Evolutionary conservation across 2,888 invertebrate species (phyloP).

Genomic region (Nomada fucata): DNA sequence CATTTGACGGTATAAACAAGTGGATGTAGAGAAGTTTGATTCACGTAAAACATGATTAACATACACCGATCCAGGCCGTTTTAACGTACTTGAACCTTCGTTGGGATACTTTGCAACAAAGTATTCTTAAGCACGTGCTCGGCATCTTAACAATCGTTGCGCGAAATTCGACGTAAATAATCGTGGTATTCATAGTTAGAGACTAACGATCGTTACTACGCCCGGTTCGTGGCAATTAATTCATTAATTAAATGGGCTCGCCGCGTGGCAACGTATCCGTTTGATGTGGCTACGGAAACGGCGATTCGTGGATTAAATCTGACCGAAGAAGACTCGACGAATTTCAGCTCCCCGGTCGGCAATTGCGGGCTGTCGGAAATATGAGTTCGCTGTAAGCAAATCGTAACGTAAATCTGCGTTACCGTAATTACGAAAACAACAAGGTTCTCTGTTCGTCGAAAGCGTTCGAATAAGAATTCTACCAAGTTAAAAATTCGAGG

Average conservation of each 20-base stretch:
- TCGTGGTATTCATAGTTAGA: slow-evolving; percentile 1
- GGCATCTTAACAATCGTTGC: not conserved
- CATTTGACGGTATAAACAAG: too few species aligned
- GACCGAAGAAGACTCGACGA: slow-evolving; percentile 22
- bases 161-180: slow-evolving; percentile 39
- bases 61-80: too few species aligned
- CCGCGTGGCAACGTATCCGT: slow-evolving; percentile 37
- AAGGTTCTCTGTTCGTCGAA: too few species aligned
- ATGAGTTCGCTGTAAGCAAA: not conserved
- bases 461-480: not conserved
- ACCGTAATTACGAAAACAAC: not conserved
- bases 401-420: not conserved
- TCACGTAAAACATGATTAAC: not conserved
- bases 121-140: not conserved
- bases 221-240: slow-evolving; percentile 53
- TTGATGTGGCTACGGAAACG: slow-evolving; percentile 49
- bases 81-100: not conserved
- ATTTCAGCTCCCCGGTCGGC: not conserved
- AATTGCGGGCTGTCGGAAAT: slow-evolving; percentile 10
- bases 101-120: not conserved
- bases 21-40: not conserved
- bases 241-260: slow-evolving; percentile 55
- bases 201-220: slow-evolving; percentile 24
- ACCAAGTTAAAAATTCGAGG: not conserved
- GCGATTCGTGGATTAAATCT: slow-evolving; percentile 48